phyloP scores from a whole-genome alignment of 1,140 invertebrate species.

The Panagrolaimus sp. region DNA sequence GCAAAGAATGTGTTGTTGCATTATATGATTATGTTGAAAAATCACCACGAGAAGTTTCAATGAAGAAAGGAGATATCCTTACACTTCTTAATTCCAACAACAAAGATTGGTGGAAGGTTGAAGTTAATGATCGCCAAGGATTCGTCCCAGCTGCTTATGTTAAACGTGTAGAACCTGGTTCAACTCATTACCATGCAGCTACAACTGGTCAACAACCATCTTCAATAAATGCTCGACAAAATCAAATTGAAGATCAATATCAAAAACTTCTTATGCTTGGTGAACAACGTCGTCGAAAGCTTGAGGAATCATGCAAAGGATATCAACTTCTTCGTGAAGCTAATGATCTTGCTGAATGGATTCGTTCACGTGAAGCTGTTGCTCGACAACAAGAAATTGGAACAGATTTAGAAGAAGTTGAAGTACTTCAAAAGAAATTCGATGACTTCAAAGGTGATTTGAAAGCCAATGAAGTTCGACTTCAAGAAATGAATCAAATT shows the following conservation, averaged over 20 bases:
- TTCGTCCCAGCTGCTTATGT: constrained; percentile 99
- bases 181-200: constrained; percentile 81
- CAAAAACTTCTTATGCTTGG: constrained; percentile 80
- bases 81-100: constrained; percentile 96
- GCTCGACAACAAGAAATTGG: constrained; percentile 87
- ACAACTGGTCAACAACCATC: constrained; percentile 68
- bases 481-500: constrained; percentile 94
- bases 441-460: constrained; percentile 97
- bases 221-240: constrained; percentile 86
- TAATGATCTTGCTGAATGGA: constrained; percentile 94
- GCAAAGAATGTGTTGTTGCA: constrained; percentile 92
- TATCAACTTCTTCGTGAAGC: constrained; percentile 95
- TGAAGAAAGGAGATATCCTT: constrained; percentile 96
- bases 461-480: constrained; percentile 89
- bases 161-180: constrained; percentile 87
- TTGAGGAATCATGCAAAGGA: constrained; percentile 93
- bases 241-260: constrained; percentile 83
- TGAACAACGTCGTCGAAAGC: constrained; percentile 82
- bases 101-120: constrained; percentile 95
- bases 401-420: constrained; percentile 92
- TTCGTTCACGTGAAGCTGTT: constrained; percentile 80
- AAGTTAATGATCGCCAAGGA: constrained; percentile 84
- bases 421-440: constrained; percentile 99
- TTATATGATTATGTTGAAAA: constrained; percentile 98
- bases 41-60: constrained; percentile 92